Evolutionary conservation across 1,140 invertebrate species (phyloP), one percentile per base, ranked within the genome.

Genomic region (Diabrotica virgifera): DNA sequence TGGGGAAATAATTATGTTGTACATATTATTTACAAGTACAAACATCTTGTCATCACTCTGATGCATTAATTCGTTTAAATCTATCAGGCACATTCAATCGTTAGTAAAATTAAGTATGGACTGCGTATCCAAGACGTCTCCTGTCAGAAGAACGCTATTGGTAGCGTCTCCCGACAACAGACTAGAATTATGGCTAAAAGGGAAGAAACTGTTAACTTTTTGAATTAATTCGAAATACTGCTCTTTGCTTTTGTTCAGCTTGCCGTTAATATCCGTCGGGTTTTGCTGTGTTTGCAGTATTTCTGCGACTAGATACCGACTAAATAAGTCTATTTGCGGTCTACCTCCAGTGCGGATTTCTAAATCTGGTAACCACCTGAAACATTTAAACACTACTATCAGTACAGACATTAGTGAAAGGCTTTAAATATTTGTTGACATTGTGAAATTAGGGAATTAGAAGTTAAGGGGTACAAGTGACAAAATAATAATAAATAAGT

Each of bases 341-440:
- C 79, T 80, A 0, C 92, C 92, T 52, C 92, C 91, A 63, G 86
- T 88, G 5, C 86, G 83, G 54, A 95, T 91, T 77, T 95, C 91
- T 0, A 94, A 82, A 9, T 91, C 85, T 5, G 89, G 87, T 74
- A 95, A 84, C 92, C 93, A 96, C 3, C 94, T 87, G 35, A 37
- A 57, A 37, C 6, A 57, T 7, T 8, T 12, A 53, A 53, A 24
- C 24, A 24, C 24, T 24, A 24, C 24, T 24, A 24, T 24, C 24
- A 24, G 24, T 24, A 24, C 1, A 24, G 24, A 24, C 1, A 24
- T 24, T 4, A 24, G 24, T 24, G 4, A 2, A 24, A 24, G 24
- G 24, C 1, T 1, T 24, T 24, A 24, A 2, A 24, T 24, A 24
- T 24, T 24, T 24, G 24, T 24, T 24, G 24, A 24, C 24, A 1